Percentiles rank a stretch among this genome's conserved stretches.
Evolutionary conservation across 1,140 invertebrate species (phyloP).

Genomic region (Dreissena rostriformis): DNA sequence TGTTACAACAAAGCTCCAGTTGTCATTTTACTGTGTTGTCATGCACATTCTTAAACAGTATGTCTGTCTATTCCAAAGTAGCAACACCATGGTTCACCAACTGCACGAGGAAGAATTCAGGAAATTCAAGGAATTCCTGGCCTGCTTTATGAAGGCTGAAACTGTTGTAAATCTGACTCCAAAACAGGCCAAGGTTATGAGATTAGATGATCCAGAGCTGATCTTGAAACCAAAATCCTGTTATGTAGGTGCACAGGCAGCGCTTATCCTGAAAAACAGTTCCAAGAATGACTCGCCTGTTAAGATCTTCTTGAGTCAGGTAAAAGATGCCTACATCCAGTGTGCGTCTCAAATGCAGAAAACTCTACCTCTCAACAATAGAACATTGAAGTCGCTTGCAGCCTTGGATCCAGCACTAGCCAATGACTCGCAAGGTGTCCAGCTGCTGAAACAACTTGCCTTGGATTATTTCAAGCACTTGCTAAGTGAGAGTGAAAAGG

Average conservation of each 20-base stretch:
- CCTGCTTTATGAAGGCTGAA: conserved; percentile 24
- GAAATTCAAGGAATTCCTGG: neutral
- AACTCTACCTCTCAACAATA: conserved; percentile 43
- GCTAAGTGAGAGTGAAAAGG: conserved; percentile 26
- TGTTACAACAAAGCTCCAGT: conserved; percentile 9
- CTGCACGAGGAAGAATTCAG: neutral
- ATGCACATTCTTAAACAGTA: conserved; percentile 24
- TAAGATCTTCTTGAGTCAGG: neutral
- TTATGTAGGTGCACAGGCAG: neutral
- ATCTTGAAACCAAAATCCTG: conserved; percentile 2
- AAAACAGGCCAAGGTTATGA: conserved; percentile 1
- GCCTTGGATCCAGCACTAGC: conserved; percentile 8
- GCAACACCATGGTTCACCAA: conserved; percentile 3
- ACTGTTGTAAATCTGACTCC: neutral
- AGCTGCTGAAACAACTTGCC: conserved; percentile 8
- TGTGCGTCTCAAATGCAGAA: conserved; percentile 38
- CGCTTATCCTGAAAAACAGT: conserved; percentile 4
- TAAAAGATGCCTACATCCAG: conserved; percentile 25
- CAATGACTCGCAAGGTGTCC: neutral
- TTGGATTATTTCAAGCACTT: conserved; percentile 25
- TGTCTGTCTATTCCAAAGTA: conserved; percentile 19
- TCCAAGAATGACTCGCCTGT: conserved; percentile 13
- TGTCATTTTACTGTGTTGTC: conserved; percentile 1
- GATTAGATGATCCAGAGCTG: conserved; percentile 4
- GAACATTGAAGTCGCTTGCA: conserved; percentile 17